Percentiles rank a stretch among this genome's conserved stretches.
Evolutionary conservation across 2,888 invertebrate genomes (phyloP).

Genomic region (Rhorus exstirpatorius): DNA sequence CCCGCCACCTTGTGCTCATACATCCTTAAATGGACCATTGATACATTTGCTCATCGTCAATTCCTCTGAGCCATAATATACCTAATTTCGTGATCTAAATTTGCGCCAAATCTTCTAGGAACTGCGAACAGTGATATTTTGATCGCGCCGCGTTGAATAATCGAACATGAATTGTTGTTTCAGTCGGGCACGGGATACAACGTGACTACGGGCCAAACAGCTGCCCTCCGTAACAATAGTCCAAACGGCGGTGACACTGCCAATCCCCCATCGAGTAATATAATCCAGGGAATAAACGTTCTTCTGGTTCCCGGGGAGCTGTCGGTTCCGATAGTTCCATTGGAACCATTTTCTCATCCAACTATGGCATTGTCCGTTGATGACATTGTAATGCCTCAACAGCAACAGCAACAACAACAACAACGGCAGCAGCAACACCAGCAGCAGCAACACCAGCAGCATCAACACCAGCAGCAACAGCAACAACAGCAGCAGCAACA

Average conservation of each 20-base stretch:
- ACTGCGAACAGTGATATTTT: too few species aligned
- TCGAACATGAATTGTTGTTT: not conserved
- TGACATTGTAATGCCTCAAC: conserved; percentile 78
- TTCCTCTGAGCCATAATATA: too few species aligned
- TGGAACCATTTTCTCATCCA: conserved; percentile 81
- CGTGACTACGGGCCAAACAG: conserved; percentile 76
- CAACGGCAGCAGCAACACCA: conserved; percentile 73
- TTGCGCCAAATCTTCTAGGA: too few species aligned
- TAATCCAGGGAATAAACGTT: conserved; percentile 79
- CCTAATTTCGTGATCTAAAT: too few species aligned
- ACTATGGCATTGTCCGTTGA: conserved; percentile 75
- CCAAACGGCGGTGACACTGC: conserved; percentile 18
- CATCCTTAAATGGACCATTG: too few species aligned
- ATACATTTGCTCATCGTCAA: too few species aligned
- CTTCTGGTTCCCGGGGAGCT: conserved; percentile 77
- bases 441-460: conserved; percentile 70
- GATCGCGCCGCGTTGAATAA: too few species aligned
- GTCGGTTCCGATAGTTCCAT: conserved; percentile 81
- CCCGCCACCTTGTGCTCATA: too few species aligned
- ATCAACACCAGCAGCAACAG: conserved; percentile 71
- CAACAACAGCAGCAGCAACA: conserved; percentile 74
- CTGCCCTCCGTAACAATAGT: conserved; percentile 24
- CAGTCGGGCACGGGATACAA: conserved; percentile 80
- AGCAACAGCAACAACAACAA: conserved; percentile 75
- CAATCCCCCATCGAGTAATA: conserved; percentile 67